Evolutionary conservation across 1,140 invertebrate genomes (phyloP), one percentile per base, ranked within the genome.

Genomic region (Lepidurus arcticus): DNA sequence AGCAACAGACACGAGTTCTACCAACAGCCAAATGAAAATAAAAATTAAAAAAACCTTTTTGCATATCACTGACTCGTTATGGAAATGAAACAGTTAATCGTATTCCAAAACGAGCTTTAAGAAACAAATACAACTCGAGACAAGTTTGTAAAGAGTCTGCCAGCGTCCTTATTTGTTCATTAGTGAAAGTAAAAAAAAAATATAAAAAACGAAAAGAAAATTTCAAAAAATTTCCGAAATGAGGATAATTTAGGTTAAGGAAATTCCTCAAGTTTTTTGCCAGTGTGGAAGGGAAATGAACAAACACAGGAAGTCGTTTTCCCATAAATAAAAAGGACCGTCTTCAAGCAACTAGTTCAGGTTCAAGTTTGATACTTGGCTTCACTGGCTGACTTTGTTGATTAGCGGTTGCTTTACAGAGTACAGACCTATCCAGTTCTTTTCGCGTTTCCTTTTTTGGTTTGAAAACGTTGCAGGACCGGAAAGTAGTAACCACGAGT

Each of bases 11-110:
- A 13, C 5, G 5, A 13, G 53, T 65, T 13, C 21, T 1, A n/a
- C 3, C 53, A 6, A n/a, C 21, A 3, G n/a, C 16, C 53, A 21
- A 13, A 21, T 1, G 53, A 65, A 65, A 65, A 34, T 34, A 34
- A 34, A 34, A 4, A 34, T 34, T 21, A 65, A 65, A 65, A 21
- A 65, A 13, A 65, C 21, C 5, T 21, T n/a, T 65, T 65, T 21
- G 47, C 53, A 65, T 65, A 65, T 65, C 53, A 65, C n/a, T 65
- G 53, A 65, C 53, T 65, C 16, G 53, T 65, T 65, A 65, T 21
- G 53, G 53, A 65, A 65, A 65, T 65, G n/a, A 16, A 65, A 3
- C 34, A 13, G 53, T 16, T 65, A 21, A 65, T 4, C 21, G 3
- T 13, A 65, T 65, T 65, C 53, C 53, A 65, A 34, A 21, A 21